Evolutionary conservation across 2,888 invertebrate species (phyloP), one percentile per base, ranked within the genome.

Genomic region (Hirtodrosophila alboralis): DNA sequence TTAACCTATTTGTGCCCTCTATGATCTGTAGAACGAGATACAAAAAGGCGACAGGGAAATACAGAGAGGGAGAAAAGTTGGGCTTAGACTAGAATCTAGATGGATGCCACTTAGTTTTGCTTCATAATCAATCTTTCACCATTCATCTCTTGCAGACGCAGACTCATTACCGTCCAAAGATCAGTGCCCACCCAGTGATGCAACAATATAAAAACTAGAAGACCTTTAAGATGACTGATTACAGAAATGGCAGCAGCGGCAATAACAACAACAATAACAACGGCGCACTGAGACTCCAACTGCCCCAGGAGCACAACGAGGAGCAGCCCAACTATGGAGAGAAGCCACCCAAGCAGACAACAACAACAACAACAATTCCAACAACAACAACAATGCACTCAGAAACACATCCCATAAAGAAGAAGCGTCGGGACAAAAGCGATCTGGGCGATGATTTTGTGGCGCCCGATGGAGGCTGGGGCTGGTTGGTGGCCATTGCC

Each of bases 391-490:
- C 48, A 52, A 8, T 27, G 1, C 53, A 37, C 23, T 30, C 43
- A 27, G 28, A 13, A 13, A 16, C 37, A 12, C 54, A 60, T 40
- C 36, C 41, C 13, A 52, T 21, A 34, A 87, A 89, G 28, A 88
- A 89, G 76, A 88, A 88, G 67, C 83, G 91, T 9, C 84, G 84
- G 26, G 88, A 90, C 59, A 90, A 90, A 75, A 89, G 88, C 51
- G 89, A 90, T 71, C 80, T 90, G 58, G 90, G 90, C 34, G 88
- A 92, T 23, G 93, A 93, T 57, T 95, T 94, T 77, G 90, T 93
- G 34, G 93, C 95, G 2, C 95, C 95, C 0, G 95, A 95, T 88
- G 95, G 95, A 0, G 95, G 95, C 0, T 95, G 95, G 95, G 90
- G 90, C 3, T 95, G 95, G 95, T 91, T 95, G 88, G 92, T 95